phyloP scores from a whole-genome alignment of 1,140 invertebrate species.

The Hetaerina americana region DNA sequence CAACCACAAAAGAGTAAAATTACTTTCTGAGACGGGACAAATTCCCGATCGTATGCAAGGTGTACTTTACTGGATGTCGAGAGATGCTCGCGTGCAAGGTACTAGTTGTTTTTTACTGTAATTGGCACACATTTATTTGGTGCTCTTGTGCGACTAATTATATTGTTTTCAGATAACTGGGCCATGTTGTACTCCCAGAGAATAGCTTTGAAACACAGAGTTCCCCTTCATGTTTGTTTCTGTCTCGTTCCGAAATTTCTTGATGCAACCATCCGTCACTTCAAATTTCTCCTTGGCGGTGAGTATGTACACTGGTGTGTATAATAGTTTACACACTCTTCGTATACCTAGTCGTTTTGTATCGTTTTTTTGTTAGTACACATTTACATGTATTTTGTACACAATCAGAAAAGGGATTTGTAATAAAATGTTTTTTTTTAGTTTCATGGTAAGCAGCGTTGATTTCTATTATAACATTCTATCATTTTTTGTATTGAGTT shows the following conservation, averaged over 20 bases:
- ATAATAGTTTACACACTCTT: no score
- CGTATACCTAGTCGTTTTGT: no score
- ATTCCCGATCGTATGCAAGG: constrained; percentile 47
- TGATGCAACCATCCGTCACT: constrained; percentile 69
- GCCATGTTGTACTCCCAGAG: constrained; percentile 76
- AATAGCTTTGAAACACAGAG: constrained; percentile 63
- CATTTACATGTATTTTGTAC: no score
- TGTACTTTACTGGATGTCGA: constrained; percentile 80
- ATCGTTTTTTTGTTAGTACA: no score
- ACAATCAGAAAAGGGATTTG: no score
- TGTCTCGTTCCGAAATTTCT: constrained; percentile 69
- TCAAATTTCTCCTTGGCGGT: constrained; percentile 63
- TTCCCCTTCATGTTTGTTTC: constrained; percentile 77
- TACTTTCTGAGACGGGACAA: constrained; percentile 50
- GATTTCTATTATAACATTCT: no score
- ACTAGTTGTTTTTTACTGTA: no score
- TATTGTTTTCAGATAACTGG: constrained; percentile 63
- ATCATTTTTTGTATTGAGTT: no score
- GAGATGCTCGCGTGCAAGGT: constrained; percentile 74
- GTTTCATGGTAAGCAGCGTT: no score
- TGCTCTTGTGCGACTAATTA: not conserved
- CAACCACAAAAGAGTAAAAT: constrained; percentile 59
- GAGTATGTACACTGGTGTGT: no score
- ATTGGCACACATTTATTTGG: no score
- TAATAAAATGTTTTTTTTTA: no score